These are phyloP conservation scores for Forbesichthys papilliferus DNA, from an alignment of 2,113 vertebrate species.

Conservation along the genomic window DNA sequence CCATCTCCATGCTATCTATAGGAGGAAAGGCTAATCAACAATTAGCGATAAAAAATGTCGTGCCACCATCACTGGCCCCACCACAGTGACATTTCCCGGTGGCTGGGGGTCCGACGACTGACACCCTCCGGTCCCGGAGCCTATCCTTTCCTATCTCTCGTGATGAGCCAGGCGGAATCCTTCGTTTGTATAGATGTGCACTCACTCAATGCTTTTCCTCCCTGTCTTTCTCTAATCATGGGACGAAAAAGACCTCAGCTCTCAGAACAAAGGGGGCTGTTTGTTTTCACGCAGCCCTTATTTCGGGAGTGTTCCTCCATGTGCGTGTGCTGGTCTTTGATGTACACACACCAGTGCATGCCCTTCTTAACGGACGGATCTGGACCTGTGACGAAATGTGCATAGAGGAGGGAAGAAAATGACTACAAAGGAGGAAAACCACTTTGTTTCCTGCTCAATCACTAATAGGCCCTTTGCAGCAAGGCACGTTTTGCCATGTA, in stretches of 20 bases:
- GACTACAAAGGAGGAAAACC: slow-evolving; percentile 34
- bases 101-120: slow-evolving; percentile 40
- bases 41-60: slow-evolving; percentile 62
- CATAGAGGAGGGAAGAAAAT: slow-evolving; percentile 28
- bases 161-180: slow-evolving; percentile 28
- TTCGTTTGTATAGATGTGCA: background rate
- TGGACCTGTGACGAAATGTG: slow-evolving; percentile 17
- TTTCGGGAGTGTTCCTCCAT: slow-evolving; percentile 59
- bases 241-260: slow-evolving; percentile 23
- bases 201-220: slow-evolving; percentile 35
- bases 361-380: slow-evolving; percentile 12
- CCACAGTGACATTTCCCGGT: slow-evolving; percentile 73
- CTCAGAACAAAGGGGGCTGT: slow-evolving; percentile 69
- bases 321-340: slow-evolving; percentile 31
- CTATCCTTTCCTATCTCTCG: slow-evolving; percentile 2
- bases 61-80: slow-evolving; percentile 57
- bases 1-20: slow-evolving; percentile 30
- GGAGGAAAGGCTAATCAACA: slow-evolving; percentile 60
- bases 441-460: slow-evolving; percentile 61
- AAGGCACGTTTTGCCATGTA: background rate
- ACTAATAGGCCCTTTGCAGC: slow-evolving; percentile 18
- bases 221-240: slow-evolving; percentile 66
- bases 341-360: slow-evolving; percentile 8
- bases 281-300: slow-evolving; percentile 66
- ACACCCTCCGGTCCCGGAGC: slow-evolving; percentile 56